phyloP scores from a whole-genome alignment of 2,888 invertebrate species.

The Temnothorax ravouxi region DNA sequence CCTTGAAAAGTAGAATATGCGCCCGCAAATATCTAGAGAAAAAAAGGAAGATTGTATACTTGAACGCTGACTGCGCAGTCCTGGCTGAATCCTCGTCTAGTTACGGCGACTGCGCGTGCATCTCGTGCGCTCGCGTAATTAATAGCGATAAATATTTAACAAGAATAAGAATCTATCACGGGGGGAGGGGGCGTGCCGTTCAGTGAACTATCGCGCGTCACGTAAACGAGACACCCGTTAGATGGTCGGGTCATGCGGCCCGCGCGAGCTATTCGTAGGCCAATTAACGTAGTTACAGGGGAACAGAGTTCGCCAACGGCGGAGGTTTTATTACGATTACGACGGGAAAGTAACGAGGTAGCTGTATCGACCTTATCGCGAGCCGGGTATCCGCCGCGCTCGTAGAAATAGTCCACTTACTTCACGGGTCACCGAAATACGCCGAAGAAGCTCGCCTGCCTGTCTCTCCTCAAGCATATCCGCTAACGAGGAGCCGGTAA shows the following conservation, averaged over 20 bases:
- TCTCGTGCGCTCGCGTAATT: constrained; percentile 23
- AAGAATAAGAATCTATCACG: constrained; percentile 44
- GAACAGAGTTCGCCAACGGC: constrained; percentile 71
- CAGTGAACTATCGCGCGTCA: constrained; percentile 23
- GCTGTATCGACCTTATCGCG: constrained; percentile 72
- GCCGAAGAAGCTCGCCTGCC: neutral
- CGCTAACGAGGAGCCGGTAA: constrained; percentile 15
- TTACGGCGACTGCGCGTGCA: neutral
- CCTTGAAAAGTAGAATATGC: neutral
- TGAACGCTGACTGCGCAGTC: neutral
- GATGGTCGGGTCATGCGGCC: constrained; percentile 62
- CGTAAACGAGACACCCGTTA: constrained; percentile 72
- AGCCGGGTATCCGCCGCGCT: constrained; percentile 54
- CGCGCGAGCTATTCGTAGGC: constrained; percentile 68
- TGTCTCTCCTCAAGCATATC: neutral
- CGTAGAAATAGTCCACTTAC: constrained; percentile 60
- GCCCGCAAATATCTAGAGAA: neutral
- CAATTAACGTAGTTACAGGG: constrained; percentile 75
- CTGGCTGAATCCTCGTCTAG: neutral
- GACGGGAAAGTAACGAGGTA: constrained; percentile 74
- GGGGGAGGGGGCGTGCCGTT: neutral
- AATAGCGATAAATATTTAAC: constrained; percentile 53
- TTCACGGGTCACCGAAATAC: constrained; percentile 39
- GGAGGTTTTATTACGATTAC: constrained; percentile 76
- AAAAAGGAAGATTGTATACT: neutral